phyloP scores from a whole-genome alignment of 2,113 vertebrate genomes.

The Gymnobelideus leadbeateri region DNA sequence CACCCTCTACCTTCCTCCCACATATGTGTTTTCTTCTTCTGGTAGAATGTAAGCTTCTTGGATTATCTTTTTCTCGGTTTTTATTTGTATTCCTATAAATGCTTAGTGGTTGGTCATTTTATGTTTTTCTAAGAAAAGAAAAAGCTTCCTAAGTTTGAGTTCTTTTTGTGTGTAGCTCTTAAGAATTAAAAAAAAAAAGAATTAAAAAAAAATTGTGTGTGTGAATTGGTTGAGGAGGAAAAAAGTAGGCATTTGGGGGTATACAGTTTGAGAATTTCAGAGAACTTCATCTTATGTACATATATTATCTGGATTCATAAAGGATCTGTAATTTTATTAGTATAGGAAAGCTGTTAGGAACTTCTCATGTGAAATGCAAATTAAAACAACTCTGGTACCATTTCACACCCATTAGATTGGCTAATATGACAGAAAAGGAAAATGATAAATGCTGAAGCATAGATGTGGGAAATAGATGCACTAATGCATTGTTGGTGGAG shows the following conservation, averaged over 20 bases:
- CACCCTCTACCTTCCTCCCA: background rate
- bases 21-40: background rate
- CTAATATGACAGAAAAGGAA: background rate
- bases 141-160: background rate
- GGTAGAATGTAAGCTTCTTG: background rate
- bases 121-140: background rate
- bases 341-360: background rate
- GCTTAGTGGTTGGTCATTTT: background rate
- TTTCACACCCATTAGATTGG: background rate
- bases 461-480: background rate
- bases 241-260: background rate
- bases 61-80: background rate
- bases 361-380: background rate
- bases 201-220: too few species aligned
- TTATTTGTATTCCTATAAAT: background rate
- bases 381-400: background rate
- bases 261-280: background rate
- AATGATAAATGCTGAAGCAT: background rate
- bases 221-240: background rate
- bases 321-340: background rate
- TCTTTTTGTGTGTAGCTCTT: background rate
- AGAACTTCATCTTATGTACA: background rate
- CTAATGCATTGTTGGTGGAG: background rate
- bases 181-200: background rate
- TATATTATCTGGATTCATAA: background rate